These are phyloP conservation scores for Sapayoa aenigma DNA, from an alignment of 2,113 vertebrate species.

Conservation along the genomic window DNA sequence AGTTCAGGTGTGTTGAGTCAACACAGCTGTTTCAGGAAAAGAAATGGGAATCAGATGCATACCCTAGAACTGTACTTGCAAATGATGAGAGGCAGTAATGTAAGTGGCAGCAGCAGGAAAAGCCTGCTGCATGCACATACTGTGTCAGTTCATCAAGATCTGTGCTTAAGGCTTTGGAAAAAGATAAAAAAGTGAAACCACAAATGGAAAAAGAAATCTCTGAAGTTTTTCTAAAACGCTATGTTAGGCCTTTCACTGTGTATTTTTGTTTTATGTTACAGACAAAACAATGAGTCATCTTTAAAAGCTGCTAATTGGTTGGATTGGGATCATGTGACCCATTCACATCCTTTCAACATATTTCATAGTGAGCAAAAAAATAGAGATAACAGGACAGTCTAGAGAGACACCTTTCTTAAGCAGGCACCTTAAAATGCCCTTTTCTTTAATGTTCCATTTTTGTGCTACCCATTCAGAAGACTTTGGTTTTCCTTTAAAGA, in stretches of 20 bases:
- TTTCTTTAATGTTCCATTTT: background rate
- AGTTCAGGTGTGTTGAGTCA: background rate
- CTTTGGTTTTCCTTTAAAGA: background rate
- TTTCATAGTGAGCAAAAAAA: background rate
- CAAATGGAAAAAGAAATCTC: conserved; percentile 30
- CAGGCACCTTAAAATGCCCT: background rate
- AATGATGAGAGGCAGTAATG: background rate
- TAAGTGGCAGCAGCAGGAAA: background rate
- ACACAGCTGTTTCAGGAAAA: background rate
- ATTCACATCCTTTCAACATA: background rate
- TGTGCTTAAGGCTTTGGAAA: background rate
- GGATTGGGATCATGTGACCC: background rate
- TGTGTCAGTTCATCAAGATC: background rate
- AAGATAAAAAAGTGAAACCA: conserved; percentile 24
- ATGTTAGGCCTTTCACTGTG: background rate
- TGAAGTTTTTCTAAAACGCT: conserved; percentile 18
- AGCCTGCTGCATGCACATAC: background rate
- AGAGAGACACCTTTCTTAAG: background rate
- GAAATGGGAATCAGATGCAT: background rate
- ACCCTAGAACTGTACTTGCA: background rate
- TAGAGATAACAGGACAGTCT: background rate
- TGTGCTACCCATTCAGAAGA: background rate
- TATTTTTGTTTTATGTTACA: conserved; percentile 38
- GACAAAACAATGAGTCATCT: conserved; percentile 52
- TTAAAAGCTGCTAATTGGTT: conserved; percentile 35